Base-by-base conservation (phyloP, 1,140 invertebrate species). In the Heterodera schachtii region DNA sequence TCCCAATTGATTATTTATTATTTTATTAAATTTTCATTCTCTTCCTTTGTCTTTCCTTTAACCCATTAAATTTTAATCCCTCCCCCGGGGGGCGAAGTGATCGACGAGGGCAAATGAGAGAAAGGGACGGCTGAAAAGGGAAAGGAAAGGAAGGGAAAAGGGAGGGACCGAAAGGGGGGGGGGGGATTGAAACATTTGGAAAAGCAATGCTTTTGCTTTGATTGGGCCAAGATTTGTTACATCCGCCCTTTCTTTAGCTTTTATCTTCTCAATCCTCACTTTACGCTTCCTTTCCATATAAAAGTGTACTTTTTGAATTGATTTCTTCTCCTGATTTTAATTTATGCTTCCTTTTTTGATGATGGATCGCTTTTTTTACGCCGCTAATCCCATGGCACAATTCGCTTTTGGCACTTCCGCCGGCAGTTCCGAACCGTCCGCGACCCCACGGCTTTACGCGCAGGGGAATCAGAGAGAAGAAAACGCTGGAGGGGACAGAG, bases 21-120 rank as follows among this genome's bases (percentile, higher is more conserved):
- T 71, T 71, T 71, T 71, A 71, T 71, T 71, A 71, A 71, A 71
- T 71, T 71, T 71, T 71, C 69, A 71, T 71, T 69, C 69, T 11
- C 21, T 31, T 19, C 69, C 69, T 46, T 46, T 71, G 69, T 71
- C 8, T 60, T 60, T 71, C 44, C 69, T 9, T 71, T 41, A 5
- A 16, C 69, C 69, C 69, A 71, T 71, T 71, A 71, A 71, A 71
- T 31, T 71, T 71, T 71, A 71, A 71, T 71, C 69, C 31, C 69
- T 1, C 1, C n/a, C n/a, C n/a, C n/a, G 69, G 21, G 69, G 11
- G 69, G 31, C 69, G 19, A 71, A 71, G 4, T n/a, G 44, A 46
- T n/a, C 4, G 41, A n/a, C 5, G 41, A 69, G 41, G 41, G 66
- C 4, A 41, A 69, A 6, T 69, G 66, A 16, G 66, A 69, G n/a